Conservation (phyloP, 2,113 vertebrate genomes). For the Brevimyrus niger region DNA sequence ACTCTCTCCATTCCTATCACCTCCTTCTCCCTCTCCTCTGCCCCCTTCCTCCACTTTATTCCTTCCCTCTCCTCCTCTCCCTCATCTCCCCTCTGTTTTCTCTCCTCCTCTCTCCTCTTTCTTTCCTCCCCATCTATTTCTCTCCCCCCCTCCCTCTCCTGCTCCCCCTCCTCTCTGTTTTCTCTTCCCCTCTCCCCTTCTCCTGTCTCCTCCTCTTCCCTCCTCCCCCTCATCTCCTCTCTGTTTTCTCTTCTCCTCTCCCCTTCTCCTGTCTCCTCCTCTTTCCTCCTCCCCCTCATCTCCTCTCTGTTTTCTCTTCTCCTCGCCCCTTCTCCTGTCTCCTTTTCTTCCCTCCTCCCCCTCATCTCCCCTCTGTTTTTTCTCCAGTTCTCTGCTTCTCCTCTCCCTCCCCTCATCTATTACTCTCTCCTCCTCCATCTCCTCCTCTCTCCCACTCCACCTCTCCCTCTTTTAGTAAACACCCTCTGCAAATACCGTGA, state of each 20-base stretch:
- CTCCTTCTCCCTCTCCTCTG: background rate
- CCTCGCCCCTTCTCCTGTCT: background rate
- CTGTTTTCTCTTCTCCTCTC: constrained; percentile 64
- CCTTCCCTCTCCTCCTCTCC: constrained; percentile 18
- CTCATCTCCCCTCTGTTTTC: too few relatives aligned
- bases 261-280: constrained; percentile 51
- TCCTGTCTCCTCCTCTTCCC: too few relatives aligned
- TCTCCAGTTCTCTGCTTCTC: too few relatives aligned
- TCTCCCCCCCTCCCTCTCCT: too few relatives aligned
- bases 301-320: background rate
- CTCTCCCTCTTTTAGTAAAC: background rate
- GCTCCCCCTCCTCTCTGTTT: too few relatives aligned
- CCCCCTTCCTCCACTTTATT: background rate
- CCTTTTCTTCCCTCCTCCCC: background rate
- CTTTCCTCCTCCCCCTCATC: constrained; percentile 74
- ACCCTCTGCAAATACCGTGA: background rate
- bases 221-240: constrained; percentile 46
- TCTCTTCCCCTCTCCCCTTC: too few relatives aligned
- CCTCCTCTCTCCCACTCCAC: background rate
- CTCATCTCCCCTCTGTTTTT: background rate
- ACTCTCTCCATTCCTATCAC: background rate
- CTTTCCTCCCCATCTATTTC: too few relatives aligned
- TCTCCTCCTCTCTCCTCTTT: too few relatives aligned
- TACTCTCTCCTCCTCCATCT: background rate
- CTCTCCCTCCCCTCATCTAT: background rate